Base-by-base conservation (phyloP, 2,113 vertebrate genomes). In the Tricholaema leucomelas region DNA sequence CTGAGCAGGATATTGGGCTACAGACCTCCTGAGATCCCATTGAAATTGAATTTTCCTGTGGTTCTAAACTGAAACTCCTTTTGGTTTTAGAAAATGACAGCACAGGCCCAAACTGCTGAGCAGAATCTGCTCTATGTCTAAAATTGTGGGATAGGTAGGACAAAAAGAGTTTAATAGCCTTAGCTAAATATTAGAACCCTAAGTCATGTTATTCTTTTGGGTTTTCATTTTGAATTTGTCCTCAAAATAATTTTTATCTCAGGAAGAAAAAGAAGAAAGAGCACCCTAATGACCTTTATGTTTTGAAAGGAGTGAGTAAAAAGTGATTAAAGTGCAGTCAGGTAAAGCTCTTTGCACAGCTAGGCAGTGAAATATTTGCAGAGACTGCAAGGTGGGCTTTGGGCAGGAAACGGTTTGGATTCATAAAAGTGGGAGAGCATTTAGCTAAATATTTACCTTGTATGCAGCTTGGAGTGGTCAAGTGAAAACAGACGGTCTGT, bases 401-500 rank as follows among this genome's bases (percentile, higher is more conserved):
- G 94, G 92, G 67, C 56, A 95, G 87, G 81, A 86, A 84, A 92
- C 79, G 48, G 93, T 94, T 97, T 96, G 94, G 77, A 63, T 83
- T 96, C 79, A 96, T 94, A 92, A 95, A 94, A 78, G 70, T 77
- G 38, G 52, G 91, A 96, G 78, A 66, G 44, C 17, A 9, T 77
- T 83, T 93, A 87, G 83, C 91, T 96, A 95, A 97, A 95, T 96
- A 96, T 95, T 97, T 95, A 96, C 70, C 66, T 94, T 87, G 59
- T 76, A 87, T 88, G 58, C 76, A 94, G 83, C 58, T 93, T 94
- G 75, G 76, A 94, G 73, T 96, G 93, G 64, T 95, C 93, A 96
- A 96, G 90, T 94, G 25, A 97, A 97, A 97, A 91, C 87, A 96
- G 93, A 96, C 97, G 91, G 78, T 95, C 94, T 94, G 52, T 76